A percentile compares a stretch with the other conserved stretches of the same genome.
Evolutionary conservation across 2,113 vertebrate genomes (phyloP).

Genomic region (Hippocampus zosterae): DNA sequence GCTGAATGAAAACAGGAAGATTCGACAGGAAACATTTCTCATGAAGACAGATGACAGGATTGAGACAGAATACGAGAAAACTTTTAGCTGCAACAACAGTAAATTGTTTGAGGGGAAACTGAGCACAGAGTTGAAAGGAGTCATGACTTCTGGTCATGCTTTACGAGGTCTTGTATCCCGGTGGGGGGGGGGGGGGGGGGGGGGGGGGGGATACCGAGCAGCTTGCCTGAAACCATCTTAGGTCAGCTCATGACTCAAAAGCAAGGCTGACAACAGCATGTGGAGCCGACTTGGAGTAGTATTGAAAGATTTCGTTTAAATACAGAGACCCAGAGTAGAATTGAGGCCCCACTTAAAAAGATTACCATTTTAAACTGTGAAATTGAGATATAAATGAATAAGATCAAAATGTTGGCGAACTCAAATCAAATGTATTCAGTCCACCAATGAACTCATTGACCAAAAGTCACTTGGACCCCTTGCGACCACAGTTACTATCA

Average conservation of each 20-base stretch:
- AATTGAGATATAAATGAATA: too few relatives aligned
- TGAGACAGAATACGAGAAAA: constrained; percentile 20
- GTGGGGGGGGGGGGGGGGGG: too few relatives aligned
- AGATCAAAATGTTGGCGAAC: too few relatives aligned
- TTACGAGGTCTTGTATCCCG: constrained; percentile 10
- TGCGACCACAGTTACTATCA: background rate
- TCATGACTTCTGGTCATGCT: constrained; percentile 24
- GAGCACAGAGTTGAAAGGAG: constrained; percentile 20
- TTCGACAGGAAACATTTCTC: constrained; percentile 36
- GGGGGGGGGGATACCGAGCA: background rate
- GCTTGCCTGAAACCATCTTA: constrained; percentile 43
- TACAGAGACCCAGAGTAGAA: too few relatives aligned
- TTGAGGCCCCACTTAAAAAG: background rate
- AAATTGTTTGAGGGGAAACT: constrained; percentile 29
- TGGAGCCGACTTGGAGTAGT: background rate
- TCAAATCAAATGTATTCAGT: too few relatives aligned
- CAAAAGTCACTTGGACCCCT: background rate
- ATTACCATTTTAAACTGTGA: background rate
- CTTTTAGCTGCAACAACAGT: constrained; percentile 31
- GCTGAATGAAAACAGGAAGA: constrained; percentile 52
- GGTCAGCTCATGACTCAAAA: constrained; percentile 46
- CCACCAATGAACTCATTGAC: background rate
- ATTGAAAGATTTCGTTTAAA: background rate
- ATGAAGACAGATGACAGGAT: constrained; percentile 9
- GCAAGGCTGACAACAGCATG: constrained; percentile 5